phyloP scores from a whole-genome alignment of 30 jellyfish, hydroid and myxozoan genomes.

The Aurelia aurita complex sp. Pacific region DNA sequence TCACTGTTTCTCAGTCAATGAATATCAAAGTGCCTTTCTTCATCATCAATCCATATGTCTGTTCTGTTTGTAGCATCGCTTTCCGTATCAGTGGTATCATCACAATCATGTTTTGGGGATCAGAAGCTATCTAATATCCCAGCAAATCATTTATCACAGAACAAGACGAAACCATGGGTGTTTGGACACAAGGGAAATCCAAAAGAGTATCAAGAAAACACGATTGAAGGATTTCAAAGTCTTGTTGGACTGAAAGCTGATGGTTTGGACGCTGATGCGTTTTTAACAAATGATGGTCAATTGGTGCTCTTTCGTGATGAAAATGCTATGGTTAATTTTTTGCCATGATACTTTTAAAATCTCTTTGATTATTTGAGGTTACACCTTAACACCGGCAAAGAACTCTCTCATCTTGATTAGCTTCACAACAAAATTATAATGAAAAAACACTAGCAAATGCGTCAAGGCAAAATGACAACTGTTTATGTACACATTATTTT shows the following conservation, averaged over 20 bases:
- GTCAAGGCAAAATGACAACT: too few relatives aligned
- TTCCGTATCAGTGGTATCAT: too few relatives aligned
- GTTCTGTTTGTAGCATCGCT: too few relatives aligned
- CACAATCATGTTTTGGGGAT: too few relatives aligned
- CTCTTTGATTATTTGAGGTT: background rate
- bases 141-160: conserved; percentile 69
- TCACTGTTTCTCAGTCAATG: too few relatives aligned
- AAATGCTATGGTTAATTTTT: conserved; percentile 48
- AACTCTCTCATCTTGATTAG: too few relatives aligned
- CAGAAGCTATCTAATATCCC: conserved; percentile 35
- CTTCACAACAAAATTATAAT: too few relatives aligned
- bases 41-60: too few relatives aligned
- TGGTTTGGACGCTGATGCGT: conserved; percentile 80
- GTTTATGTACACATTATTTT: too few relatives aligned
- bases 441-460: too few relatives aligned
- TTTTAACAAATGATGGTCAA: conserved; percentile 60
- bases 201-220: conserved; percentile 71
- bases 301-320: conserved; percentile 91
- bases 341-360: background rate
- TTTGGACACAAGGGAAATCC: conserved; percentile 96
- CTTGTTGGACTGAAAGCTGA: conserved; percentile 72
- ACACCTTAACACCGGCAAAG: too few relatives aligned
- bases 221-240: conserved; percentile 80
- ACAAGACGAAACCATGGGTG: conserved; percentile 70
- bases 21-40: too few relatives aligned